A percentile compares a stretch with the other conserved stretches of the same genome.
These are phyloP conservation scores for Podarcis cretensis DNA, from an alignment of 2,113 vertebrate genomes.

Conservation along the genomic window DNA sequence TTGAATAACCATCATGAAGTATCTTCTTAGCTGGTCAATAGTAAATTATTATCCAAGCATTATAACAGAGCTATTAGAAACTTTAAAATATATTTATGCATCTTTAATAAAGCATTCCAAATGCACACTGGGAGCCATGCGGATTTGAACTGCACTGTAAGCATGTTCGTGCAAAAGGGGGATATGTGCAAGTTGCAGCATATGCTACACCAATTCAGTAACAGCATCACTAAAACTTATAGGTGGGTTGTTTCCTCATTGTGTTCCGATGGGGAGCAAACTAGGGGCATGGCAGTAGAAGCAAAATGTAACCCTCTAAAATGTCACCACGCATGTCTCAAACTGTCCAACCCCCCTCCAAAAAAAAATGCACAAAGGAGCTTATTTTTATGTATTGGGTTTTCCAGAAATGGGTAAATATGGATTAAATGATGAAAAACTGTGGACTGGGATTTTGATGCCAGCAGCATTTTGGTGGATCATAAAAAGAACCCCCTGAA, in stretches of 20 bases:
- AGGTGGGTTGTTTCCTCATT: neutral
- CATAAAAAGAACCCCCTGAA: no score
- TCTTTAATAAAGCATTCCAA: slow-evolving; percentile 52
- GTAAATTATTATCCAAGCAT: slow-evolving; percentile 53
- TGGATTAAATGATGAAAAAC: no score
- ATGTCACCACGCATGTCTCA: no score
- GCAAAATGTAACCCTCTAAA: no score
- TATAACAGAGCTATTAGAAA: slow-evolving; percentile 38
- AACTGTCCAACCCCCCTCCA: no score
- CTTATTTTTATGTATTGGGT: no score
- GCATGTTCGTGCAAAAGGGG: slow-evolving; percentile 25
- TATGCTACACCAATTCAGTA: slow-evolving; percentile 26
- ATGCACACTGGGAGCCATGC: neutral
- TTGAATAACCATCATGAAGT: slow-evolving; percentile 53
- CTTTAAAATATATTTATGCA: slow-evolving; percentile 31
- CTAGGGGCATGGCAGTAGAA: no score
- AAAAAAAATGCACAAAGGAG: no score
- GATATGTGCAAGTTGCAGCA: neutral
- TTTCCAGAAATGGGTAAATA: no score
- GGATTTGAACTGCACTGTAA: neutral
- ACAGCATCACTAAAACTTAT: neutral
- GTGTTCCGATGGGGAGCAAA: no score
- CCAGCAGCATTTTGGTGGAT: no score
- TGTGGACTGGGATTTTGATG: no score
- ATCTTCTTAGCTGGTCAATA: slow-evolving; percentile 53